Conservation (phyloP, 2,797 vertebrate genomes). For the Coluber constrictor region DNA sequence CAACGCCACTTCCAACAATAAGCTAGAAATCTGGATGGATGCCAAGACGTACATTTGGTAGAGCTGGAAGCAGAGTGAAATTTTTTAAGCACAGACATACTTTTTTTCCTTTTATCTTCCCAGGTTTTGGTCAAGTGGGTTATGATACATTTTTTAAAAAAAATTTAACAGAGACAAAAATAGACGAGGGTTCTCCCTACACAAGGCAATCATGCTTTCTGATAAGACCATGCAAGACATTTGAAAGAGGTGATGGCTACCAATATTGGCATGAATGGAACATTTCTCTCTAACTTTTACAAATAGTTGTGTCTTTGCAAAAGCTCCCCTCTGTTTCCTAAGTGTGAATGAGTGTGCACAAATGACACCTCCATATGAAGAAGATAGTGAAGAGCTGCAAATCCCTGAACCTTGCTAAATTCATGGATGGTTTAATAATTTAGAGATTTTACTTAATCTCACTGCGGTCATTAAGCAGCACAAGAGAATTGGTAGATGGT, state of each 20-base stretch:
- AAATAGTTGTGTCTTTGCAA: background rate
- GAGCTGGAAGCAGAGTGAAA: background rate
- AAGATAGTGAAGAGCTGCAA: background rate
- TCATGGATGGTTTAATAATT: background rate
- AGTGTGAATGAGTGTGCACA: background rate
- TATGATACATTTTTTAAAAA: background rate
- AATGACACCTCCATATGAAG: background rate
- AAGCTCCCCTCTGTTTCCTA: background rate
- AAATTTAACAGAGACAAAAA: background rate
- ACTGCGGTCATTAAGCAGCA: background rate
- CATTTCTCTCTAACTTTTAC: background rate
- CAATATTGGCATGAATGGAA: background rate
- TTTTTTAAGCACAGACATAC: background rate
- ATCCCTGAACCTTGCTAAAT: background rate
- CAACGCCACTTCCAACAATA: constrained; percentile 29
- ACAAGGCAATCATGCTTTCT: background rate
- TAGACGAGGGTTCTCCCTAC: background rate
- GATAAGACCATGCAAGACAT: background rate
- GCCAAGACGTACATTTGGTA: background rate
- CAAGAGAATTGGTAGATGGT: background rate
- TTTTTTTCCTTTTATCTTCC: background rate
- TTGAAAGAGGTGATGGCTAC: background rate
- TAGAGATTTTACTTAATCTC: background rate
- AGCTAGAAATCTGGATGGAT: background rate
- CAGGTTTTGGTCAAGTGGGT: background rate